A percentile compares a stretch with the other conserved stretches of the same genome.
Conservation (phyloP, 1,140 invertebrate genomes). For the Stegodyphus dumicola region DNA sequence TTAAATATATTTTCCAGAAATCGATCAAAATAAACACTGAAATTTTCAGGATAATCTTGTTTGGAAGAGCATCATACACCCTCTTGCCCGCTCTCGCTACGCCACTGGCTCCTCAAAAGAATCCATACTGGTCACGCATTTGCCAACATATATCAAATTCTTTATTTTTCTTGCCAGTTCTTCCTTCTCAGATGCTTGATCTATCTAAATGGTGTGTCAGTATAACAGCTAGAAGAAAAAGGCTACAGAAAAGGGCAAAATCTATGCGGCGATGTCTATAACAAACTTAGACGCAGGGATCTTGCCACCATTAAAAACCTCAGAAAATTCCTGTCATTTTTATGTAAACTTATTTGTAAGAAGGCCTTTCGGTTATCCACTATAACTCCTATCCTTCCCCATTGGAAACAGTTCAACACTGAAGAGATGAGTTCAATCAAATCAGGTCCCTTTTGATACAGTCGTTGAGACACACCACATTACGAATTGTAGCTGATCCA, state of each 20-base stretch:
- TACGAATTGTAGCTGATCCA: no score
- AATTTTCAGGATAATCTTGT: no score
- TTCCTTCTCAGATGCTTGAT: not conserved
- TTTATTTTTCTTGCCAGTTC: not conserved
- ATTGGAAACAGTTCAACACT: not conserved
- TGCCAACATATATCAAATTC: not conserved
- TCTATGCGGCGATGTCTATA: not conserved
- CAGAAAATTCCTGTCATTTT: not conserved
- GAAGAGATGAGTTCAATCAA: not conserved
- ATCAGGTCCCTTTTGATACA: no score
- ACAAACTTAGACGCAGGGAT: not conserved
- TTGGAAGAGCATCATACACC: no score
- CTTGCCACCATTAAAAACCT: not conserved
- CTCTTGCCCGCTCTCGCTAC: no score
- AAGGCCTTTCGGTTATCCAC: conserved; percentile 3
- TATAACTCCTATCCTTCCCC: not conserved
- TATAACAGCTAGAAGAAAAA: no score
- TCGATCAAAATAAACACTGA: no score
- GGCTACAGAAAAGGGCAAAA: not conserved
- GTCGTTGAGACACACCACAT: no score
- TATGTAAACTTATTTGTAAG: conserved; percentile 12
- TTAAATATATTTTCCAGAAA: no score
- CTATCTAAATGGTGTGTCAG: no score
- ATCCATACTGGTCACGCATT: not conserved
- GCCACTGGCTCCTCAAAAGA: no score